Percentiles rank a stretch among this genome's conserved stretches.
These are phyloP conservation scores for Varroa destructor DNA, from an alignment of 1,140 invertebrate species.

Conservation along the genomic window DNA sequence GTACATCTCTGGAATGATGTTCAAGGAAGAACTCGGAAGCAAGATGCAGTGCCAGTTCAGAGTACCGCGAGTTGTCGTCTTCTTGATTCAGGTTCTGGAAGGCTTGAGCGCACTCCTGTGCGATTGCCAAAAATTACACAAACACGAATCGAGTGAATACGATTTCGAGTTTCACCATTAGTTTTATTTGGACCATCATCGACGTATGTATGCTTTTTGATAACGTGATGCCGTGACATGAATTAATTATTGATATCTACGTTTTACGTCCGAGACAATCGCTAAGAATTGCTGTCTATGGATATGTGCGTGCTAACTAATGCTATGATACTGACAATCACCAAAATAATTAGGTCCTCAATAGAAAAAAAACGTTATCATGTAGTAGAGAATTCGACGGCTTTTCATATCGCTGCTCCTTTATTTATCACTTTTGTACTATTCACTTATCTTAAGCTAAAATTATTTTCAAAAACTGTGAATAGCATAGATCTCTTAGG, in stretches of 20 bases:
- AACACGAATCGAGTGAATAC: neutral
- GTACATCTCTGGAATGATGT: constrained; percentile 79
- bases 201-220: neutral
- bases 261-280: neutral
- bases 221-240: neutral
- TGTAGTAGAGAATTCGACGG: too few species aligned
- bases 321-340: too few species aligned
- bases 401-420: too few species aligned
- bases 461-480: too few species aligned
- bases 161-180: neutral
- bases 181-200: neutral
- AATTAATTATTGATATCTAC: neutral
- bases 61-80: constrained; percentile 83
- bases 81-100: constrained; percentile 92
- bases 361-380: too few species aligned
- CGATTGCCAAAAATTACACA: neutral
- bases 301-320: too few species aligned
- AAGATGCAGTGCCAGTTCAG: constrained; percentile 73
- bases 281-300: too few species aligned
- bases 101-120: constrained; percentile 54
- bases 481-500: too few species aligned
- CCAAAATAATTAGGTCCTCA: too few species aligned
- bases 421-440: too few species aligned
- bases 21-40: constrained; percentile 81
- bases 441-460: too few species aligned